Conservation (phyloP, 2,888 invertebrate species). For the Drosophila monieri region DNA sequence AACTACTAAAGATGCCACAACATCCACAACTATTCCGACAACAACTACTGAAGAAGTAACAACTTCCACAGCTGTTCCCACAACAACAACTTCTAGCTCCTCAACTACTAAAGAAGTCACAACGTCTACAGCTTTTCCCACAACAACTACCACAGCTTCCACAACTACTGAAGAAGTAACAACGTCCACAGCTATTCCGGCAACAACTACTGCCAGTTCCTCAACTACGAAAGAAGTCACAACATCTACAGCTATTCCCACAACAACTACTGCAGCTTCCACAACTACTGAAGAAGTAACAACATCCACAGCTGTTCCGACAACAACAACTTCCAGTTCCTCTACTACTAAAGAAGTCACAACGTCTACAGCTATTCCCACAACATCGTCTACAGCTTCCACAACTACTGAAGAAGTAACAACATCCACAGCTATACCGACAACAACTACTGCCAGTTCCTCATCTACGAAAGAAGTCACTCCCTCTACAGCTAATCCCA, state of each 20-base stretch:
- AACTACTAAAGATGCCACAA: not conserved
- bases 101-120: not conserved
- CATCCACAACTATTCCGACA: not conserved
- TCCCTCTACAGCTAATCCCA: not conserved
- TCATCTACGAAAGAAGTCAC: not conserved
- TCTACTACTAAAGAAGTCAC: too few species aligned
- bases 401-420: not conserved
- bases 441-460: not conserved
- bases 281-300: too few species aligned
- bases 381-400: not conserved
- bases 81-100: not conserved
- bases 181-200: not conserved
- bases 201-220: too few species aligned
- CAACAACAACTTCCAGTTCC: too few species aligned
- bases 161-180: not conserved
- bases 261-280: not conserved
- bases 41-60: not conserved
- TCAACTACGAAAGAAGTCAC: too few species aligned
- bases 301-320: too few species aligned
- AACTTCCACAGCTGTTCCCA: not conserved
- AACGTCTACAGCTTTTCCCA: not conserved
- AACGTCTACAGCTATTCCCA: not conserved
- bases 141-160: not conserved
- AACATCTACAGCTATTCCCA: not conserved
- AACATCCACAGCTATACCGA: not conserved